phyloP scores from a whole-genome alignment of 2,888 invertebrate species.

The Tenthredo notha region DNA sequence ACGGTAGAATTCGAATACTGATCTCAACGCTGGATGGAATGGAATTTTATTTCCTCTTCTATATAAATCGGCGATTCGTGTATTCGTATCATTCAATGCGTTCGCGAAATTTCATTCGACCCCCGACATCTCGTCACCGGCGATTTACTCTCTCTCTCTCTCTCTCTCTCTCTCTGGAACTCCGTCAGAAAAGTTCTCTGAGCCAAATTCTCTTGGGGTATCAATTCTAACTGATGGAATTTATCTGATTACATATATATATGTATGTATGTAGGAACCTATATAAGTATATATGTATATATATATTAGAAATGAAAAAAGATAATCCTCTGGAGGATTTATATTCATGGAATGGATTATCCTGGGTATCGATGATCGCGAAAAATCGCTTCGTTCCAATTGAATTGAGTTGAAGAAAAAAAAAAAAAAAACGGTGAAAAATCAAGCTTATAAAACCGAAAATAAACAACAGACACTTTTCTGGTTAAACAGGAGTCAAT shows the following conservation, averaged over 20 bases:
- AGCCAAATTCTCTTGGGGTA: not conserved
- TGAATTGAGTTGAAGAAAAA: not conserved
- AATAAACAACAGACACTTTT: not conserved
- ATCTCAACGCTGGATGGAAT: not conserved
- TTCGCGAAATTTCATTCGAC: constrained; percentile 21
- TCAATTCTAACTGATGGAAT: not conserved
- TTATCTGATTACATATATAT: not conserved
- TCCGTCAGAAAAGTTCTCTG: not conserved
- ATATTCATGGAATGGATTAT: not conserved
- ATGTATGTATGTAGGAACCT: too few relatives aligned
- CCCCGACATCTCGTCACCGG: constrained; percentile 3
- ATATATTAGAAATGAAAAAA: not conserved
- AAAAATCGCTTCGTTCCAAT: not conserved
- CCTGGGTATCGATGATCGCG: not conserved
- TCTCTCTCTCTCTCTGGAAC: too few relatives aligned
- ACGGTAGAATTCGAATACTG: not conserved
- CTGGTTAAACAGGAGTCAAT: not conserved
- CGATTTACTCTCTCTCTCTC: not conserved
- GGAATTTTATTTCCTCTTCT: not conserved
- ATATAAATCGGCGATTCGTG: not conserved
- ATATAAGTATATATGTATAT: too few relatives aligned
- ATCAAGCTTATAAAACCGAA: not conserved
- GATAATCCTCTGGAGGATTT: not conserved
- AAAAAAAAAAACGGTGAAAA: not conserved
- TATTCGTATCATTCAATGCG: not conserved